A percentile compares a stretch with the other conserved stretches of the same genome.
phyloP scores from a whole-genome alignment of 2,113 vertebrate species.

The Benitochromis conjunctus region DNA sequence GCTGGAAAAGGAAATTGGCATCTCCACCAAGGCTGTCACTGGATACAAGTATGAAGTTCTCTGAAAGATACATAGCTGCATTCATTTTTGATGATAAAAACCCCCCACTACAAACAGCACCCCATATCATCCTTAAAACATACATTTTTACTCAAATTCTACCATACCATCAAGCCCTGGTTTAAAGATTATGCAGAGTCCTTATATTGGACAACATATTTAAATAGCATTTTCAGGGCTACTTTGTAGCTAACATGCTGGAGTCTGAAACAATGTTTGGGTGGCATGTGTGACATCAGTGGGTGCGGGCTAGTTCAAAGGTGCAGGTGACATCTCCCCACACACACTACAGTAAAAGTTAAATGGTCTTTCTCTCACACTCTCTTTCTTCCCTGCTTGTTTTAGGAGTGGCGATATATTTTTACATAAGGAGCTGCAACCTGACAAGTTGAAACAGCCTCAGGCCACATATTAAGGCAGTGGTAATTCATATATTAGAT shows the following conservation, averaged over 20 bases:
- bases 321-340: slow-evolving; percentile 35
- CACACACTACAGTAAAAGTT: slow-evolving; percentile 38
- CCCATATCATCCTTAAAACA: background rate
- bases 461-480: background rate
- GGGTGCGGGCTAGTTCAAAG: slow-evolving; percentile 15
- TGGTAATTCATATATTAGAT: background rate
- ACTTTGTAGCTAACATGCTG: background rate
- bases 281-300: background rate
- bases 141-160: background rate
- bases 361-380: background rate
- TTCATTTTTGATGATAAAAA: background rate
- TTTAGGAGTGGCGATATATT: slow-evolving; percentile 19
- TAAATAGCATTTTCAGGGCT: background rate
- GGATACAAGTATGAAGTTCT: background rate
- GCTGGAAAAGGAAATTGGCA: background rate
- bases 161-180: background rate
- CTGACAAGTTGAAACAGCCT: background rate
- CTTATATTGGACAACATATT: background rate
- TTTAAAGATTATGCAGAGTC: background rate
- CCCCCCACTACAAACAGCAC: background rate
- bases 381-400: background rate
- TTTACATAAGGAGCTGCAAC: slow-evolving; percentile 11
- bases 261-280: background rate
- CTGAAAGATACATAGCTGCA: background rate
- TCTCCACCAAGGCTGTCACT: background rate